Percentiles rank a stretch among this genome's conserved stretches.
phyloP scores from a whole-genome alignment of 1,140 invertebrate genomes.

The Drosophila fuyamai region DNA sequence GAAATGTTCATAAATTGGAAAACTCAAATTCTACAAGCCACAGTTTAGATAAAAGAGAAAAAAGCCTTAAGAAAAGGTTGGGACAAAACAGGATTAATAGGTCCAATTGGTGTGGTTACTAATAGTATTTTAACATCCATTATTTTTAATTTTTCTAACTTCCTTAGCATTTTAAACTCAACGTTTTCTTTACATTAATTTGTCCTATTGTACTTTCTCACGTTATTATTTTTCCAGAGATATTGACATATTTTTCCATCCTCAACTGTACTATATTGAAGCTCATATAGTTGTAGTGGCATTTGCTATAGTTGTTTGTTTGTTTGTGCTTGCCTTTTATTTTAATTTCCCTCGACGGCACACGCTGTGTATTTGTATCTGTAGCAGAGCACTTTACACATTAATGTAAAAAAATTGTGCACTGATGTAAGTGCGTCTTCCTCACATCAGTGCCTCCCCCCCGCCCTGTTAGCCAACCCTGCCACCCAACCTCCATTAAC shows the following conservation, averaged over 20 bases:
- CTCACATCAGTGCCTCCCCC: slow-evolving; percentile 48
- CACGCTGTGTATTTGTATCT: slow-evolving; percentile 15
- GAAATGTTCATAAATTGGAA: too few relatives aligned
- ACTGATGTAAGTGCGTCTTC: slow-evolving; percentile 79
- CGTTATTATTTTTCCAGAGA: neutral
- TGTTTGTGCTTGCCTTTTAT: slow-evolving; percentile 72
- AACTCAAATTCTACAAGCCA: too few relatives aligned
- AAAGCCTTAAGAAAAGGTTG: too few relatives aligned
- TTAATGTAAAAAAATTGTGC: slow-evolving; percentile 82
- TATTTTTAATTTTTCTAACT: too few relatives aligned
- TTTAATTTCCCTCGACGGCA: slow-evolving; percentile 78
- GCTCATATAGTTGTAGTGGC: slow-evolving; percentile 38
- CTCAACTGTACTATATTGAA: slow-evolving; percentile 5
- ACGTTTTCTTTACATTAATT: too few relatives aligned
- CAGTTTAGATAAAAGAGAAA: too few relatives aligned
- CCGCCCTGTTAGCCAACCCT: neutral
- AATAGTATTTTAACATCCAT: too few relatives aligned
- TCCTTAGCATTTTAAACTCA: too few relatives aligned
- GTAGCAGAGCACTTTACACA: slow-evolving; percentile 60
- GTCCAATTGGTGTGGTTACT: too few relatives aligned
- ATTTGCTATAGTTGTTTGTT: slow-evolving; percentile 34
- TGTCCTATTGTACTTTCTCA: too few relatives aligned
- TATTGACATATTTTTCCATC: neutral
- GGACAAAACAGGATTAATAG: too few relatives aligned
- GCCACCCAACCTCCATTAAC: neutral